Percentiles rank a stretch among this genome's conserved stretches.
Conservation (phyloP, 2,888 invertebrate genomes). For the Mamestra brassicae region DNA sequence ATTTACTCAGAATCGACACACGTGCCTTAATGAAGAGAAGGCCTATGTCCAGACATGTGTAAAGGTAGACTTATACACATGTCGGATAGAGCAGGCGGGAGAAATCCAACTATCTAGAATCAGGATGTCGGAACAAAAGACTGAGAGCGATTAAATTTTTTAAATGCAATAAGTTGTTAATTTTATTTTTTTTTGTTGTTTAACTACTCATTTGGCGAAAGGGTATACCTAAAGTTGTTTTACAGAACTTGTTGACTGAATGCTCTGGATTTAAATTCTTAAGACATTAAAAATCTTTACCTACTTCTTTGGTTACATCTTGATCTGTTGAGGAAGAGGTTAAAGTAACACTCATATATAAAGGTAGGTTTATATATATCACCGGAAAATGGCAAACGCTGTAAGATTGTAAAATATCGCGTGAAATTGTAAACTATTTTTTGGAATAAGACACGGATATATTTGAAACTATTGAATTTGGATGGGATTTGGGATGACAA, state of each 20-base stretch:
- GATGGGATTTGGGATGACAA: too few species aligned
- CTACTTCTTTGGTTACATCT: background rate
- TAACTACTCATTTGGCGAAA: too few species aligned
- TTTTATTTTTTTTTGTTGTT: too few species aligned
- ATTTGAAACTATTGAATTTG: too few species aligned
- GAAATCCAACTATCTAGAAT: background rate
- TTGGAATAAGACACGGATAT: too few species aligned
- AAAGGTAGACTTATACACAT: background rate
- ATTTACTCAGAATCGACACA: slow-evolving; percentile 22
- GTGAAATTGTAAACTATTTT: too few species aligned
- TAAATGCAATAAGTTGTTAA: too few species aligned
- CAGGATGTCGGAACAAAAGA: background rate
- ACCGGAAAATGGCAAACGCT: too few species aligned
- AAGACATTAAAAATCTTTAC: too few species aligned
- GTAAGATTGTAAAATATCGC: too few species aligned
- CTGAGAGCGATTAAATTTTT: background rate
- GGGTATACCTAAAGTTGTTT: too few species aligned
- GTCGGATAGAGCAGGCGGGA: background rate
- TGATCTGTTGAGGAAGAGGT: background rate
- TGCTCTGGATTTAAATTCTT: background rate
- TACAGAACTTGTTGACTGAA: too few species aligned
- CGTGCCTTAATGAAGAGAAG: slow-evolving; percentile 21
- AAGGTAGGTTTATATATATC: background rate
- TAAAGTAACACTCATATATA: background rate
- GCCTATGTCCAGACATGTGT: background rate